A percentile compares a stretch with the other conserved stretches of the same genome.
Conservation (phyloP, 2,113 vertebrate genomes). For the Sorex fumeus region DNA sequence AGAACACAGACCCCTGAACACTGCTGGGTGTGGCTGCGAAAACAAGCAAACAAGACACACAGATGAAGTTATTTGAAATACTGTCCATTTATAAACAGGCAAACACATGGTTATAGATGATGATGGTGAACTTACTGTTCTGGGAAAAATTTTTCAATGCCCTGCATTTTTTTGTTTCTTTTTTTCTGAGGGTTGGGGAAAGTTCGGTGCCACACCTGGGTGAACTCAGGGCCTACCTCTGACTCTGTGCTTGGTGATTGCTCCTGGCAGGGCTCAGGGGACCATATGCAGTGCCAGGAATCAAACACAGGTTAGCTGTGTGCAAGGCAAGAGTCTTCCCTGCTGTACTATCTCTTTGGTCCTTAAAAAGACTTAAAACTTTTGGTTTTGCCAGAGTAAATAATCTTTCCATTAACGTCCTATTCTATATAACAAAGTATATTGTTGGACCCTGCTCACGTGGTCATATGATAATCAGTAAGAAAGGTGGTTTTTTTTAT, state of each 20-base stretch:
- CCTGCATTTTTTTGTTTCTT: no score
- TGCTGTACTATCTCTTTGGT: no score
- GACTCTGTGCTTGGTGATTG: no score
- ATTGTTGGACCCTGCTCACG: background rate
- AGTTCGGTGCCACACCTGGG: no score
- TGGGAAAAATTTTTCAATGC: background rate
- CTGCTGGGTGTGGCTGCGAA: no score
- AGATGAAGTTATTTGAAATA: background rate
- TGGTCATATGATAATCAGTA: background rate
- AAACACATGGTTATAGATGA: background rate
- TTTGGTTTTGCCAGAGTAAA: slow-evolving; percentile 10
- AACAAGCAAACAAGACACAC: no score
- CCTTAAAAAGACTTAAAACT: background rate
- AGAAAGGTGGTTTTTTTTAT: background rate
- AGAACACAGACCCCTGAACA: no score
- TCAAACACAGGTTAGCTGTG: no score
- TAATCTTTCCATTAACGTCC: background rate
- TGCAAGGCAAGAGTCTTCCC: no score
- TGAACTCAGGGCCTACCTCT: background rate
- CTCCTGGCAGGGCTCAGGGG: no score
- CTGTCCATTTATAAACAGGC: background rate
- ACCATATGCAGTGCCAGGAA: no score
- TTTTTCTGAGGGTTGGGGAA: no score
- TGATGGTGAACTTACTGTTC: background rate
- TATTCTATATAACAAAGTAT: background rate